These are phyloP conservation scores for Malurus alboscapulatus DNA, from an alignment of 2,113 vertebrate species.

Conservation along the genomic window DNA sequence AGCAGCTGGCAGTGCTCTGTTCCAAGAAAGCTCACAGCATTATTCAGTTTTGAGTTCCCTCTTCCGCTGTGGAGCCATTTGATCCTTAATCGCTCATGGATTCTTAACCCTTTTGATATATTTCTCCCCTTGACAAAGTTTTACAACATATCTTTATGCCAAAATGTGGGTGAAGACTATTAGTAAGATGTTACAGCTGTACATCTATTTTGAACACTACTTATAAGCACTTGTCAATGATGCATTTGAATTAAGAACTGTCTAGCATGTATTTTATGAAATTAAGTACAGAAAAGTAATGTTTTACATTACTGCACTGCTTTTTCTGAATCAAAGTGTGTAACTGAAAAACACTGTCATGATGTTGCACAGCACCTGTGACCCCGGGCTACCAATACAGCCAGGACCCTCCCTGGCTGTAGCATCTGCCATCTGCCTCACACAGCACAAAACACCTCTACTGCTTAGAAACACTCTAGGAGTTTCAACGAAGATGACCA, in stretches of 20 bases:
- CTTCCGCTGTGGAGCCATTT: conserved; percentile 35
- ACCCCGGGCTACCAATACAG: rapidly evolving
- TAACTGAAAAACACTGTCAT: neutral
- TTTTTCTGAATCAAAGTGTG: neutral
- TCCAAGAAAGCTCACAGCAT: conserved; percentile 36
- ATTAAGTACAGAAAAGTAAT: neutral
- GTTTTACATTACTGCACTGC: neutral
- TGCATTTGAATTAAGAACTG: neutral
- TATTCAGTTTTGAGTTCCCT: conserved; percentile 25
- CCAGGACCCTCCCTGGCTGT: too few species aligned
- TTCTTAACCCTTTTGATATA: conserved; percentile 54
- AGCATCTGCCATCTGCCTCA: neutral
- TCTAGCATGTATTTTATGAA: neutral
- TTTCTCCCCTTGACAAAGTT: neutral
- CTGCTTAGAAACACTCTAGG: neutral
- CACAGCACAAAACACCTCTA: neutral
- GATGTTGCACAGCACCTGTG: neutral
- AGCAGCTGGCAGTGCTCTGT: conserved; percentile 28
- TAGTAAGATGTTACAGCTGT: neutral
- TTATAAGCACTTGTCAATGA: neutral
- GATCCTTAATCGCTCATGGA: conserved; percentile 52
- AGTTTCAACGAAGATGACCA: neutral
- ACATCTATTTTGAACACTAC: neutral
- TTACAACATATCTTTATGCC: neutral
- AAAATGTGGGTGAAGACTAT: neutral